These are phyloP conservation scores for Oceanites oceanicus DNA, from an alignment of 2,113 vertebrate genomes.

Conservation along the genomic window DNA sequence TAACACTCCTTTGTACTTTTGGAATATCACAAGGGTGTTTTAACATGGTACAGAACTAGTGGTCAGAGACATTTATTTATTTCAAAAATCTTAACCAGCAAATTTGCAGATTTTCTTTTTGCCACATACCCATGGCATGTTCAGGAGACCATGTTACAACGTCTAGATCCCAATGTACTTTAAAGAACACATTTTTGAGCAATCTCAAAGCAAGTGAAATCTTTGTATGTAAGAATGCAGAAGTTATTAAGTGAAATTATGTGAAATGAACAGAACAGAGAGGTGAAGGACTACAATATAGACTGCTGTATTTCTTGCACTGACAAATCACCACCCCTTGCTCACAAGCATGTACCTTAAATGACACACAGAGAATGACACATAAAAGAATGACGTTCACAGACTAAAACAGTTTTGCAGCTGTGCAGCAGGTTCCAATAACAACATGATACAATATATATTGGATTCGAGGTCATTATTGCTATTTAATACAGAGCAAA, in stretches of 20 bases:
- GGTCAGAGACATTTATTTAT: neutral
- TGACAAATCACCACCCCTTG: neutral
- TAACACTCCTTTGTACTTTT: neutral
- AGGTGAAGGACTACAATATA: neutral
- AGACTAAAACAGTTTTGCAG: slow-evolving; percentile 16
- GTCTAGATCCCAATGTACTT: neutral
- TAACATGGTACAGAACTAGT: neutral
- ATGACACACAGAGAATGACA: neutral
- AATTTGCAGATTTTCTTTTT: neutral
- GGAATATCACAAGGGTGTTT: neutral
- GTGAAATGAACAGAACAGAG: neutral
- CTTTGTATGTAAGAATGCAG: neutral
- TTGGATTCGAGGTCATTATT: slow-evolving; percentile 23
- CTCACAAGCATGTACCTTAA: neutral
- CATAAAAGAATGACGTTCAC: neutral
- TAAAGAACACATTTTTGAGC: neutral
- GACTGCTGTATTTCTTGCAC: neutral
- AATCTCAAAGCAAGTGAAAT: neutral
- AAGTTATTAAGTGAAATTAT: neutral
- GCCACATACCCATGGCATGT: neutral
- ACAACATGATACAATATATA: neutral
- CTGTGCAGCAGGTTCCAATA: slow-evolving; percentile 9
- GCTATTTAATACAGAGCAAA: neutral
- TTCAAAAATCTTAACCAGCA: neutral
- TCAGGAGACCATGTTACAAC: neutral